A percentile compares a stretch with the other conserved stretches of the same genome.
phyloP scores from a whole-genome alignment of 2,797 vertebrate species.

The Halcyon leucocephala region DNA sequence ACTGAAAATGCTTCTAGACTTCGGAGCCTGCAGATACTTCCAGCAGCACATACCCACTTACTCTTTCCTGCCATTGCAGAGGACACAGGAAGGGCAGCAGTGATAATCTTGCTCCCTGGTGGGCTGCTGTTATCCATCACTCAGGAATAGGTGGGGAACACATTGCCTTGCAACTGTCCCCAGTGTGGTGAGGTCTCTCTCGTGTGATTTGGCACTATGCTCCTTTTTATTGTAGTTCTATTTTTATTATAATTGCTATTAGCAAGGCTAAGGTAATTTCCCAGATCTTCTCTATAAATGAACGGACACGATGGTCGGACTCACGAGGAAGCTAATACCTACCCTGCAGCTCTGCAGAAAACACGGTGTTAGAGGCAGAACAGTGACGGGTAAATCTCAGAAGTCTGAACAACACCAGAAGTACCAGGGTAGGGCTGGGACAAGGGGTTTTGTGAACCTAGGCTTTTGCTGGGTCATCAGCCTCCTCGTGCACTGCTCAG shows the following conservation, averaged over 20 bases:
- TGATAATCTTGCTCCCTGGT: not conserved
- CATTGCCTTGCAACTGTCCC: not conserved
- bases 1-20: not conserved
- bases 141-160: not conserved
- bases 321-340: not conserved
- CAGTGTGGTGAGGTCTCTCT: not conserved
- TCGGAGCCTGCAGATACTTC: not conserved
- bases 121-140: conserved; percentile 12
- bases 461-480: not conserved
- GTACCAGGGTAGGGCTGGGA: not conserved
- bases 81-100: conserved; percentile 47
- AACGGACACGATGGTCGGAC: not conserved
- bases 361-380: not conserved
- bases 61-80: not conserved
- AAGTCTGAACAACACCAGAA: not conserved
- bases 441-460: accelerated
- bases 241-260: conserved; percentile 4
- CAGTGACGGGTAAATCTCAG: not conserved
- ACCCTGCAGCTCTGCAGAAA: not conserved
- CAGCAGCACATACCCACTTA: not conserved
- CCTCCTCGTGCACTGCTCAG: not conserved
- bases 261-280: not conserved
- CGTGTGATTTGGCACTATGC: not conserved
- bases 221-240: not conserved
- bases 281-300: not conserved